These are phyloP conservation scores for Chaetodon auriga DNA, from an alignment of 2,113 vertebrate species.

Conservation along the genomic window DNA sequence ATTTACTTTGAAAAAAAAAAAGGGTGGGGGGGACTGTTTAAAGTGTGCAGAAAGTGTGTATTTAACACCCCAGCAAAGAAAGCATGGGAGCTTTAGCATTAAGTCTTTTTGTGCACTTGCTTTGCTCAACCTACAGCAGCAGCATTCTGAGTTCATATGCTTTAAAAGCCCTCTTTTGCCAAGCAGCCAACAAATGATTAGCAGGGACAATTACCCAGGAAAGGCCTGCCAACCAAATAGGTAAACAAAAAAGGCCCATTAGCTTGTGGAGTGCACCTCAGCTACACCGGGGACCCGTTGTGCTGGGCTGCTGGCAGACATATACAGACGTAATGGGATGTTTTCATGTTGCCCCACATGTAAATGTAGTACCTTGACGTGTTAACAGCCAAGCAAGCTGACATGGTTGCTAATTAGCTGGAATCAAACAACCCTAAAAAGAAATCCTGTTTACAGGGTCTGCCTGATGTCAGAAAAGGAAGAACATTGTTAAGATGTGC, in stretches of 20 bases:
- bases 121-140: constrained; percentile 33
- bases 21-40: neutral
- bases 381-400: constrained; percentile 42
- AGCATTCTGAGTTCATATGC: constrained; percentile 46
- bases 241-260: constrained; percentile 74
- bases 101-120: constrained; percentile 27
- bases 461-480: neutral
- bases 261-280: constrained; percentile 63
- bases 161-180: constrained; percentile 61
- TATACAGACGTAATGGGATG: constrained; percentile 59
- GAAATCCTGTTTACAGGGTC: constrained; percentile 4
- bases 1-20: neutral
- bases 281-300: constrained; percentile 52
- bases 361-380: constrained; percentile 52
- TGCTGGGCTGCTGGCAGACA: constrained; percentile 60
- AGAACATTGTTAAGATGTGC: neutral
- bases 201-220: constrained; percentile 73
- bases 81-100: constrained; percentile 25
- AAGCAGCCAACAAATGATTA: constrained; percentile 73
- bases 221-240: constrained; percentile 66
- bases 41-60: constrained; percentile 12
- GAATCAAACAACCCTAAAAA: constrained; percentile 36
- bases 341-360: constrained; percentile 66
- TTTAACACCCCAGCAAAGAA: constrained; percentile 3
- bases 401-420: constrained; percentile 57